Evolutionary conservation across 1,140 invertebrate genomes (phyloP).

Genomic region (Acyrthosiphon pisum): DNA sequence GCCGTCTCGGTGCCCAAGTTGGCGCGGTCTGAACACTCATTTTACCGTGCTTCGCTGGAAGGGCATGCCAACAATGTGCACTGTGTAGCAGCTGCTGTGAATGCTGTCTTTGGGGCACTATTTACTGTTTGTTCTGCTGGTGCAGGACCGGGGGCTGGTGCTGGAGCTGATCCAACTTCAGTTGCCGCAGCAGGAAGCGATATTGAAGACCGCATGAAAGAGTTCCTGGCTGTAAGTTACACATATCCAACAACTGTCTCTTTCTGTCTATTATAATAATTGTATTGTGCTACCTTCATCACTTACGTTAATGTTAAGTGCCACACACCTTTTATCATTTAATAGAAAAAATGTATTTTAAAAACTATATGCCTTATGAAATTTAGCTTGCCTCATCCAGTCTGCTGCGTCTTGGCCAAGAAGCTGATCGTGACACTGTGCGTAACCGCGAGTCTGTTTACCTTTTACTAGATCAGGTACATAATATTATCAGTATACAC

Average conservation of each 20-base stretch:
- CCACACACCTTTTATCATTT: neutral
- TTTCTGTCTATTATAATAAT: neutral
- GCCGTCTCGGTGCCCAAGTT: constrained; percentile 97
- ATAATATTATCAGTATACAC: neutral
- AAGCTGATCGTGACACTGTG: constrained; percentile 92
- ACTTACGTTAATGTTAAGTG: neutral
- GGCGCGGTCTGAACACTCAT: constrained; percentile 87
- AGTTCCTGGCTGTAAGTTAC: constrained; percentile 84
- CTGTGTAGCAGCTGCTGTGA: constrained; percentile 95
- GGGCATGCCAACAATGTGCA: constrained; percentile 98
- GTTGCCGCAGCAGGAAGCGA: constrained; percentile 77
- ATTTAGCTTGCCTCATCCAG: constrained; percentile 88
- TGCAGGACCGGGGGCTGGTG: neutral
- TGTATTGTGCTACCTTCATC: neutral
- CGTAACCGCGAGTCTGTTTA: constrained; percentile 96
- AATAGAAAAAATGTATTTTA: neutral
- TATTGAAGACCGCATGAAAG: constrained; percentile 97
- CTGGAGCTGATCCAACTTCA: neutral
- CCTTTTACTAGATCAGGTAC: constrained; percentile 83
- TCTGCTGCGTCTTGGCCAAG: constrained; percentile 89
- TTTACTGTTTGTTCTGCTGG: constrained; percentile 83
- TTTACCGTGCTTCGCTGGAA: constrained; percentile 89
- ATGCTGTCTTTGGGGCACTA: constrained; percentile 94
- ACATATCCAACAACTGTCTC: neutral
- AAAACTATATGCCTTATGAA: constrained; percentile 57